Percentiles rank a stretch among this genome's conserved stretches.
Conservation (phyloP, 2,113 vertebrate species). For the Prunella himalayana region DNA sequence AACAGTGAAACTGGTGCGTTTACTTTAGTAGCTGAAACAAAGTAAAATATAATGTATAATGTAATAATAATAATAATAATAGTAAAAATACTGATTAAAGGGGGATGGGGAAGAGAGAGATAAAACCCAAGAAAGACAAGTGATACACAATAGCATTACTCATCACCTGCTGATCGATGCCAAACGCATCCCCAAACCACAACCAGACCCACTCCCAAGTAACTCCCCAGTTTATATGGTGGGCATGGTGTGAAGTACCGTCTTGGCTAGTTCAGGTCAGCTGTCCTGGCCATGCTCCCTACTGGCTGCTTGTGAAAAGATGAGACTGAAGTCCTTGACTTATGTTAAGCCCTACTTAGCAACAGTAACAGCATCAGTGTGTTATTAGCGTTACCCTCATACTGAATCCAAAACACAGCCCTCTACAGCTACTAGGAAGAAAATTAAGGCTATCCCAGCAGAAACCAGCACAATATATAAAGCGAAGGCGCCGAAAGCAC, state of each 20-base stretch:
- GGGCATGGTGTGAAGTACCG: neutral
- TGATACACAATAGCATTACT: neutral
- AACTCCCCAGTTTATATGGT: neutral
- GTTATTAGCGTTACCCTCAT: neutral
- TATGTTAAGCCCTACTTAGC: neutral
- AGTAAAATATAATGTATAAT: neutral
- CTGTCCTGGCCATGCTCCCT: neutral
- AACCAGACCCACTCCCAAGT: neutral
- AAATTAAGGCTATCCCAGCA: neutral
- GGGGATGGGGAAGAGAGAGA: neutral
- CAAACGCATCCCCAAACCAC: too few species aligned
- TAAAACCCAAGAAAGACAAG: neutral
- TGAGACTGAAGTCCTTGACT: neutral
- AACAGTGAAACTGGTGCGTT: neutral
- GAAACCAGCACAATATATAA: accelerated
- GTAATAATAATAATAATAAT: neutral
- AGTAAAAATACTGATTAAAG: neutral
- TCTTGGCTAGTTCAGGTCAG: neutral
- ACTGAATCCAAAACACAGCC: neutral
- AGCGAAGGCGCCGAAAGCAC: accelerated
- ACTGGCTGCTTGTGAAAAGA: neutral
- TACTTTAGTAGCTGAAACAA: neutral
- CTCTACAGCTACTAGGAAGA: neutral
- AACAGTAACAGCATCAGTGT: neutral
- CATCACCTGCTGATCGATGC: neutral